Evolutionary conservation across 2,113 vertebrate species (phyloP), one percentile per base, ranked within the genome.

Genomic region (Amphilophus citrinellus): DNA sequence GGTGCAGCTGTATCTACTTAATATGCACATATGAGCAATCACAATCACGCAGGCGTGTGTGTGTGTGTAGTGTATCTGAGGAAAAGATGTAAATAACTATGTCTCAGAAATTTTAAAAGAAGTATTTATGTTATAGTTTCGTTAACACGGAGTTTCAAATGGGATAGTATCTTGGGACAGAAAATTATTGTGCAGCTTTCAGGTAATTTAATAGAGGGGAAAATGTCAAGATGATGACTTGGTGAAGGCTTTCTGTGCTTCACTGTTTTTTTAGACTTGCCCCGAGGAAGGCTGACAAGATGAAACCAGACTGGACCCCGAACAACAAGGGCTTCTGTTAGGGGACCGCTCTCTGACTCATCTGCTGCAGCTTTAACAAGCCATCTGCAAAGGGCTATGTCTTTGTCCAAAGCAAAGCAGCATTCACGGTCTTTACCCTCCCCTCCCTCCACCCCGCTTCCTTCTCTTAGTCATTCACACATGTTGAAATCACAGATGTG

Each of bases 291-390:
- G 65, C 88, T 93, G 94, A 94, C 83, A 78, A 94, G 93, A 96
- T 95, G 92, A 95, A 95, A 94, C 91, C 83, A 50, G 92, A 91
- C 87, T 92, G 91, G 91, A 91, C 86, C 89, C 71, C 0, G 84
- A 91, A 94, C 88, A 93, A 89, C 89, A 88, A 91, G 86, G 90
- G 53, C 89, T 91, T 88, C 87, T 90, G 91, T 93, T 93, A 83
- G 80, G 90, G 87, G 79, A 76, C 86, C 86, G 88, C 87, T 84
- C 89, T 94, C 92, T 94, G 94, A 95, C 94, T 94, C 93, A 93
- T 88, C 83, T 85, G 87, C 88, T 84, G 83, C 89, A 90, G 89
- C 86, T 87, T 88, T 91, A 93, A 92, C 90, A 91, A 93, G 93
- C 89, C 80, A 59, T 90, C 76, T 89, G 84, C 73, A 84, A 62